Evolutionary conservation across 1,140 invertebrate genomes (phyloP), one percentile per base, ranked within the genome.

Genomic region (Halotydeus destructor): DNA sequence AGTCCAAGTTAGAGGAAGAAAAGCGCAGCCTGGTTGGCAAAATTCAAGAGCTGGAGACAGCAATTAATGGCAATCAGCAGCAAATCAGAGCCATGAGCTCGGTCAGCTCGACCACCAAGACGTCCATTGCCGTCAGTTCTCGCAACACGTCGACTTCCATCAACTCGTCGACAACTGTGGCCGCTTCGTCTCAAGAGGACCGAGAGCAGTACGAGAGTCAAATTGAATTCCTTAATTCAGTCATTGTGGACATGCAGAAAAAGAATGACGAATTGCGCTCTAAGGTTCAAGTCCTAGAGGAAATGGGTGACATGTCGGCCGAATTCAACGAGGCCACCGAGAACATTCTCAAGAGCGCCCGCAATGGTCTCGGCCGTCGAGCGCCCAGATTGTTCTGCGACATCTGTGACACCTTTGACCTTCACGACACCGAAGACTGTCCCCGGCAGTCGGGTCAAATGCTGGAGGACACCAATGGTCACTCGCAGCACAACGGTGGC

Each of bases 371-470:
- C 23, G 5, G n/a, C 12, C 39, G 25, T 2, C 44, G 41, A 4
- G 66, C 78, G 16, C 77, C 79, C 21, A 72, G 89, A 32, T 61
- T 86, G 49, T 96, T 84, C 62, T 96, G 89, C 68, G 89, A 96
- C 68, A 94, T 94, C 52, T 96, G 89, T 62, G 89, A 96, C 63
- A 68, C 75, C 55, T 96, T 96, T 66, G 89, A 96, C 64, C 62
- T 74, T 41, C 91, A 97, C 55, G 88, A 96, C 57, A 96, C 89
- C 0, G 85, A 93, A 58, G 89, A 96, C 59, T 96, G 89, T 64
- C 86, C 86, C 14, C 64, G 71, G 14, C 88, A 94, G 62, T 70
- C 6, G 4, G 11, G 11, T 33, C 22, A 18, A 46, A 11, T 4
- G 8, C 11, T 60, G 30, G 62, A 67, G 4, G 58, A 57, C 12